These are phyloP conservation scores for Odocoileus hemionus DNA, from an alignment of 2,113 vertebrate genomes.

Conservation along the genomic window DNA sequence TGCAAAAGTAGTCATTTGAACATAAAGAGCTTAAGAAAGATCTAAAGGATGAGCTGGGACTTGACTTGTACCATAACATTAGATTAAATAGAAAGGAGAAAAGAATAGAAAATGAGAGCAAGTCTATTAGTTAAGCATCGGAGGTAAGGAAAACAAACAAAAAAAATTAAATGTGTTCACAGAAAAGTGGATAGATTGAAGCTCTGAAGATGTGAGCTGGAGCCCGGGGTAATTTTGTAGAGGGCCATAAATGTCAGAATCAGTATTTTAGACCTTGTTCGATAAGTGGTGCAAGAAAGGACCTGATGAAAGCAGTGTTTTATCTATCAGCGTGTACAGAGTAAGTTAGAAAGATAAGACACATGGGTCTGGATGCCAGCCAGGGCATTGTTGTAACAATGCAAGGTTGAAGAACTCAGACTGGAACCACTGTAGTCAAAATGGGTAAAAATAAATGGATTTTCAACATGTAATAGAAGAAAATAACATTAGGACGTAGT, in stretches of 20 bases:
- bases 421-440: background rate
- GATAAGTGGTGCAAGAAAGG: background rate
- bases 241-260: constrained; percentile 26
- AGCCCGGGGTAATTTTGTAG: background rate
- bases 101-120: background rate
- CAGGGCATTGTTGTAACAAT: background rate
- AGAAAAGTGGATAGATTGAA: background rate
- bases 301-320: constrained; percentile 11
- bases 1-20: background rate
- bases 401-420: background rate
- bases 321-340: background rate
- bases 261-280: constrained; percentile 34
- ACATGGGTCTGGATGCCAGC: background rate
- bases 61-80: background rate
- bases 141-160: constrained; percentile 19
- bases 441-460: background rate
- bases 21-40: background rate
- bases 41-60: background rate
- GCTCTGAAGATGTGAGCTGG: background rate
- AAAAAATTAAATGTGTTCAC: background rate
- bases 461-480: background rate
- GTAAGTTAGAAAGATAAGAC: constrained; percentile 35
- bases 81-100: background rate
- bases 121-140: background rate
- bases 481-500: background rate